Evolutionary conservation across 2,888 invertebrate genomes (phyloP), one percentile per base, ranked within the genome.

Genomic region (Tipula unca): DNA sequence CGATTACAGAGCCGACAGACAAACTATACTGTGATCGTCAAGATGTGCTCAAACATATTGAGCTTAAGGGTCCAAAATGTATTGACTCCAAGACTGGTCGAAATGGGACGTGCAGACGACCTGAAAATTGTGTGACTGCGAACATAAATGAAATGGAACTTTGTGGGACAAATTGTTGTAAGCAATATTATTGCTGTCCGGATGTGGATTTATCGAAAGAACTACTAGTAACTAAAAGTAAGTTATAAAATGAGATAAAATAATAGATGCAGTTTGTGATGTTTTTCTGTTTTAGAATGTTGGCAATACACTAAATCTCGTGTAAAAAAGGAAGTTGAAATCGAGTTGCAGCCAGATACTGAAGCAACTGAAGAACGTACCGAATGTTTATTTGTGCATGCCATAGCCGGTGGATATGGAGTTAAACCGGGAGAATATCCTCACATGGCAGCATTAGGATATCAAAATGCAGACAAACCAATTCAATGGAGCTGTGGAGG

Each of bases 401-500:
- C 36, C 0, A 13, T 36, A 20, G 32, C 84, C 36, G 84, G 84
- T 36, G 84, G 84, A 3, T 36, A 25, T 36, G 39, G 13, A 8
- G 90, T 89, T 0, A 86, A 86, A 35, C 87, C 88, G 0, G 86
- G 86, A 8, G 90, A 90, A 85, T 90, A 90, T 86, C 90, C 89
- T 0, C 90, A 90, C 29, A 90, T 90, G 90, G 69, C 84, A 3
- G 84, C 84, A 10, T 36, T 84, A 84, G 84, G 84, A 0, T 84
- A 84, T 36, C 20, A 84, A 36, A 17, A 14, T 10, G 20, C n/a
- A 14, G 48, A 87, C 0, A 86, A 87, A 6, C 69, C 29, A n/a
- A 87, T 89, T 10, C 83, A 83, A 0, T 92, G 92, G 92, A 86
- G 87, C 6, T 94, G 94, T 88, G 94, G 93, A 0, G 94, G 94